phyloP scores from a whole-genome alignment of 2,888 invertebrate genomes.

The Pegoplata infirma region DNA sequence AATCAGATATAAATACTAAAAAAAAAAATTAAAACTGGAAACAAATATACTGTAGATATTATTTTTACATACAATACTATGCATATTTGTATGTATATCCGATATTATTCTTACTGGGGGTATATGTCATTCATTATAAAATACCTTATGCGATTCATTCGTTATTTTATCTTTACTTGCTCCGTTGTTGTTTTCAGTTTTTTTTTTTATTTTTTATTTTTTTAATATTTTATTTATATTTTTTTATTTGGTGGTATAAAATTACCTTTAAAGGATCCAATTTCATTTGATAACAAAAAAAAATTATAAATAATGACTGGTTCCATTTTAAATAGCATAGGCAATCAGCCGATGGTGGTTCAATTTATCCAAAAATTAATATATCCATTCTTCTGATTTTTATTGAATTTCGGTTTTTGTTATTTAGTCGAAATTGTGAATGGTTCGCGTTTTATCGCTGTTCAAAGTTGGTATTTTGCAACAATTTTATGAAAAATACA shows the following conservation, averaged over 20 bases:
- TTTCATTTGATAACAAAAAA: slow-evolving; percentile 44
- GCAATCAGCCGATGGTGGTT: no score
- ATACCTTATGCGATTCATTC: slow-evolving; percentile 47
- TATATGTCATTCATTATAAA: slow-evolving; percentile 50
- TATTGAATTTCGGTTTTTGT: no score
- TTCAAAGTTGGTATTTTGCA: no score
- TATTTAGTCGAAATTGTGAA: no score
- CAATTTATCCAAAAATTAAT: no score
- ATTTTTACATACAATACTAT: no score
- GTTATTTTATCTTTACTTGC: slow-evolving; percentile 29
- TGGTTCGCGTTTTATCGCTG: no score
- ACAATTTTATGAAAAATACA: no score
- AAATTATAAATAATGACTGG: background rate
- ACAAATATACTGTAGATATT: background rate
- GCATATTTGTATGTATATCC: slow-evolving; percentile 16
- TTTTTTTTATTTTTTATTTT: slow-evolving; percentile 28
- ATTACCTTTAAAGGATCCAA: slow-evolving; percentile 44
- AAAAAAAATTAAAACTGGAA: slow-evolving; percentile 5
- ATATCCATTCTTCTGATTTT: no score
- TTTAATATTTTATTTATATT: slow-evolving; percentile 26
- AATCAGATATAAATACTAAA: background rate
- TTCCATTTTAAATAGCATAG: no score
- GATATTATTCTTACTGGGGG: slow-evolving; percentile 33
- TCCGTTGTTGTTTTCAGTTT: slow-evolving; percentile 33
- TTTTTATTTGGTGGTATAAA: slow-evolving; percentile 44